Conservation (phyloP, 2,797 vertebrate species). For the Enteromius afrohamiltoni region DNA sequence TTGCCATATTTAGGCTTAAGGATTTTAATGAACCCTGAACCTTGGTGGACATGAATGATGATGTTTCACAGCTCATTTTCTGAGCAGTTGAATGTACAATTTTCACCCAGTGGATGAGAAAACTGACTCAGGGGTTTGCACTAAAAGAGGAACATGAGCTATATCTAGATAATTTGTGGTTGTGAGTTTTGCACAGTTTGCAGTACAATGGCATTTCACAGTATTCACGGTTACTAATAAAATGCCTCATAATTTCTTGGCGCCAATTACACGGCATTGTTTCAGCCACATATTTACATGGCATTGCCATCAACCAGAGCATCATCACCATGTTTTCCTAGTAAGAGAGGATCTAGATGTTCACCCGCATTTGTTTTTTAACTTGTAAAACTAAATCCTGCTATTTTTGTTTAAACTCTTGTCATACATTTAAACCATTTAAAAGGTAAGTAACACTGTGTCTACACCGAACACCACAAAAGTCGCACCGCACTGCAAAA, state of each 20-base stretch:
- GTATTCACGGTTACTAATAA: background rate
- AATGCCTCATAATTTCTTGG: conserved; percentile 15
- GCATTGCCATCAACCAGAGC: conserved; percentile 6
- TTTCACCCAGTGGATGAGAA: background rate
- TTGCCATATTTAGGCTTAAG: conserved; percentile 5
- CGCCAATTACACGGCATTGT: background rate
- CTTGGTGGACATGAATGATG: background rate
- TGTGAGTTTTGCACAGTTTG: background rate
- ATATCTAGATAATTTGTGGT: background rate
- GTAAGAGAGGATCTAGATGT: conserved; percentile 18
- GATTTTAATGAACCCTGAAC: background rate
- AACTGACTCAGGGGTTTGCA: background rate
- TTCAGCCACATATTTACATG: conserved; percentile 21
- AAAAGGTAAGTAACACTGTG: background rate
- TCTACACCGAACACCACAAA: no score
- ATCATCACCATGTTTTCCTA: background rate
- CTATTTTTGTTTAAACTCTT: background rate
- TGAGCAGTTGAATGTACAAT: background rate
- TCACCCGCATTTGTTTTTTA: conserved; percentile 28
- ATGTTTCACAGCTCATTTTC: background rate
- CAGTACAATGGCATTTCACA: background rate
- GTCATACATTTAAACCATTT: background rate
- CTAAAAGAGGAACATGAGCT: background rate
- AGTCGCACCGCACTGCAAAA: no score
- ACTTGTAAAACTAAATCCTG: background rate